These are phyloP conservation scores for Polypterus bichir DNA, from an alignment of 2,113 vertebrate species.

Conservation along the genomic window DNA sequence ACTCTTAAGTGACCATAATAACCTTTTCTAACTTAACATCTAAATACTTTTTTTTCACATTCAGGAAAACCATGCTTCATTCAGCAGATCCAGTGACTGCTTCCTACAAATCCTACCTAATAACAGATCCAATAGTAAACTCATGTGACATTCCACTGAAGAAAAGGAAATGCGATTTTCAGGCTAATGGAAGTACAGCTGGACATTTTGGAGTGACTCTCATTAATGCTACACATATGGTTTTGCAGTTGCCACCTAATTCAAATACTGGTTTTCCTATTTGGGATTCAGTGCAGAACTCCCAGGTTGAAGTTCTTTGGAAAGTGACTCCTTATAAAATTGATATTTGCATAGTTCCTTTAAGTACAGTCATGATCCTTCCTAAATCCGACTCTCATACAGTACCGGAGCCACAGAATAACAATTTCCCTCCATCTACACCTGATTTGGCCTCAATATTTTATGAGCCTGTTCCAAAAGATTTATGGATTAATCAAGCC, in stretches of 20 bases:
- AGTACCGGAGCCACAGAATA: not conserved
- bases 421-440: not conserved
- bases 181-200: not conserved
- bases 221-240: not conserved
- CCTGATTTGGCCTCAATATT: not conserved
- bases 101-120: not conserved
- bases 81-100: too few relatives aligned
- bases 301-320: not conserved
- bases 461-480: not conserved
- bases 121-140: not conserved
- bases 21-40: too few relatives aligned
- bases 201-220: not conserved
- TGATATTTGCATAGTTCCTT: conserved; percentile 3
- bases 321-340: conserved; percentile 3
- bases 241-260: not conserved
- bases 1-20: too few relatives aligned
- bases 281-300: not conserved
- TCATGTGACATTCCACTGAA: not conserved
- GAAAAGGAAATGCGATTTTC: conserved; percentile 4
- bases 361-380: not conserved
- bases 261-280: not conserved
- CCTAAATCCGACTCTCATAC: not conserved
- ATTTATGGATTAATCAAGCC: conserved; percentile 8
- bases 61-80: too few relatives aligned
- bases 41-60: too few relatives aligned